phyloP scores from a whole-genome alignment of 2,888 invertebrate genomes.

The Polia nebulosa region DNA sequence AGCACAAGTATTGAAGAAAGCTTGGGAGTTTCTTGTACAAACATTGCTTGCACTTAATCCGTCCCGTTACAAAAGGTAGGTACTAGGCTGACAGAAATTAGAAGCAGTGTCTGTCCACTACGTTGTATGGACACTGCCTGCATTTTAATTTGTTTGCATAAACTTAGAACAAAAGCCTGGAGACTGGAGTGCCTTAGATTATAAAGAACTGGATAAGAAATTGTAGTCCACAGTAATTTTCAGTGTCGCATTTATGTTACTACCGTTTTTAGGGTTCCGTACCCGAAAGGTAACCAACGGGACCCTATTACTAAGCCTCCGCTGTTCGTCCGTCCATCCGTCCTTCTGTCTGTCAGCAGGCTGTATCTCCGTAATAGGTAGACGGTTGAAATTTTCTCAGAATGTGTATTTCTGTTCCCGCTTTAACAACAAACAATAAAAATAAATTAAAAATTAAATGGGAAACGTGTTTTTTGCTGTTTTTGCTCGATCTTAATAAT shows the following conservation, averaged over 20 bases:
- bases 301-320: no score
- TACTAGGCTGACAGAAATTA: conserved; percentile 78
- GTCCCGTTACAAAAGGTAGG: conserved; percentile 81
- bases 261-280: not conserved
- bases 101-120: conserved; percentile 64
- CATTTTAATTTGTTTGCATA: conserved; percentile 81
- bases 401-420: no score
- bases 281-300: no score
- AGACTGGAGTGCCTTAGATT: conserved; percentile 58
- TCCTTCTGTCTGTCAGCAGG: no score
- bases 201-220: conserved; percentile 55
- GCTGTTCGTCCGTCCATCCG: no score
- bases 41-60: conserved; percentile 81
- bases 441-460: no score
- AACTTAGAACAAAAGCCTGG: conserved; percentile 80
- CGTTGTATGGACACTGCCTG: conserved; percentile 67
- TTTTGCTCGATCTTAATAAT: no score
- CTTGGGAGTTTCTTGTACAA: conserved; percentile 71
- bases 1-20: conserved; percentile 75
- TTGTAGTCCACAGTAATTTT: not conserved
- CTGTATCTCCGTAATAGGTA: no score
- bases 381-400: no score
- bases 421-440: no score
- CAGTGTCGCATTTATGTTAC: not conserved
- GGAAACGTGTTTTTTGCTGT: no score